Conservation (phyloP, 2,888 invertebrate species). For the Drosophila testacea region DNA sequence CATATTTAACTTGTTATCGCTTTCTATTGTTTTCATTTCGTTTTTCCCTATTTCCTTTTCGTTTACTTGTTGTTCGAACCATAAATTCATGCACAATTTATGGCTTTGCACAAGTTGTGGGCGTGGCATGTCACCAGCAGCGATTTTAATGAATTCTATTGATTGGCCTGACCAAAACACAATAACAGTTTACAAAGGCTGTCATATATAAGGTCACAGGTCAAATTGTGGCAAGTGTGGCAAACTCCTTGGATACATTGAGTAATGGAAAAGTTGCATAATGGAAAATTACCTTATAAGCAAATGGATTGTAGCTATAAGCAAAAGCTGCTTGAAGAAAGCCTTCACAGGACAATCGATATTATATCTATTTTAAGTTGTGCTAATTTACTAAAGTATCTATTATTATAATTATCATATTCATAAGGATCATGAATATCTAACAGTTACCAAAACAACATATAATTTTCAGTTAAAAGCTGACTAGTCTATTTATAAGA, state of each 20-base stretch:
- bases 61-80: constrained; percentile 29
- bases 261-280: constrained; percentile 12
- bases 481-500: too few species aligned
- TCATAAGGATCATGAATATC: too few species aligned
- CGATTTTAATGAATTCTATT: constrained; percentile 72
- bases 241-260: not conserved
- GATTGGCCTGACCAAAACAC: constrained; percentile 47
- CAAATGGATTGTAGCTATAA: not conserved
- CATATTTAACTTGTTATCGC: constrained; percentile 69
- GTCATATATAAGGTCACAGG: constrained; percentile 41
- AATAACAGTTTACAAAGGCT: constrained; percentile 31
- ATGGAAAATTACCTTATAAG: constrained; percentile 4
- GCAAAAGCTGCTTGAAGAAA: not conserved
- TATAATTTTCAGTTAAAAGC: too few species aligned
- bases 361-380: not conserved
- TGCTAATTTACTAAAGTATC: too few species aligned
- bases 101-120: constrained; percentile 31
- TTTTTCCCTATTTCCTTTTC: constrained; percentile 9
- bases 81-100: constrained; percentile 54
- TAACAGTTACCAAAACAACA: too few species aligned
- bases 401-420: too few species aligned
- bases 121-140: constrained; percentile 53
- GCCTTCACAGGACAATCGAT: too few species aligned
- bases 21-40: constrained; percentile 27
- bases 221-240: constrained; percentile 2